Conservation (phyloP, 1,140 invertebrate genomes). For the Papilio machaon region DNA sequence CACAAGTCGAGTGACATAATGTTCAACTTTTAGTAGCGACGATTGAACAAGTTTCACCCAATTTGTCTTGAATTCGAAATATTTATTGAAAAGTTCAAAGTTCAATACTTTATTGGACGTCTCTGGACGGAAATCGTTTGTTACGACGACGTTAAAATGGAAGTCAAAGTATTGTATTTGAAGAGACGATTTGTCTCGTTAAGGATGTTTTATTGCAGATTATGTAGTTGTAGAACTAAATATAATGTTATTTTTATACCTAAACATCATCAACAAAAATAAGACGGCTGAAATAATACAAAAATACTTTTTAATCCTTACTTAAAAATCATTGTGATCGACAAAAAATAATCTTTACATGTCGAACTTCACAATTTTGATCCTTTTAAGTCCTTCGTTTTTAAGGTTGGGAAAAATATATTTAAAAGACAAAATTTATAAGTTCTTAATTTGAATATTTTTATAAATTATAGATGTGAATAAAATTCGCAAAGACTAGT, state of each 20-base stretch:
- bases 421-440: too few species aligned
- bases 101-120: slow-evolving; percentile 26
- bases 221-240: background rate
- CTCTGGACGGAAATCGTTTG: slow-evolving; percentile 16
- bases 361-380: background rate
- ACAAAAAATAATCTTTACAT: too few species aligned
- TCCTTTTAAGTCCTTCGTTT: background rate
- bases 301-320: background rate
- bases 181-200: slow-evolving; percentile 4
- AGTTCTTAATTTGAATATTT: background rate
- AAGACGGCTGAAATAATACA: background rate
- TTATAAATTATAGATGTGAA: background rate
- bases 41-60: background rate
- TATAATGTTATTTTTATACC: background rate
- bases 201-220: background rate
- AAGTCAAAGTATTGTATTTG: background rate
- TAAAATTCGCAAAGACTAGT: slow-evolving; percentile 18
- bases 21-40: slow-evolving; percentile 9
- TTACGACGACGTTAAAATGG: slow-evolving; percentile 16
- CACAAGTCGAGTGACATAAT: background rate
- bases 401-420: background rate
- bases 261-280: background rate
- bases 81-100: slow-evolving; percentile 25
- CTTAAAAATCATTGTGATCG: too few species aligned
- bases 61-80: slow-evolving; percentile 25